phyloP scores from a whole-genome alignment of 2,888 invertebrate species.

The Cetonia aurata region DNA sequence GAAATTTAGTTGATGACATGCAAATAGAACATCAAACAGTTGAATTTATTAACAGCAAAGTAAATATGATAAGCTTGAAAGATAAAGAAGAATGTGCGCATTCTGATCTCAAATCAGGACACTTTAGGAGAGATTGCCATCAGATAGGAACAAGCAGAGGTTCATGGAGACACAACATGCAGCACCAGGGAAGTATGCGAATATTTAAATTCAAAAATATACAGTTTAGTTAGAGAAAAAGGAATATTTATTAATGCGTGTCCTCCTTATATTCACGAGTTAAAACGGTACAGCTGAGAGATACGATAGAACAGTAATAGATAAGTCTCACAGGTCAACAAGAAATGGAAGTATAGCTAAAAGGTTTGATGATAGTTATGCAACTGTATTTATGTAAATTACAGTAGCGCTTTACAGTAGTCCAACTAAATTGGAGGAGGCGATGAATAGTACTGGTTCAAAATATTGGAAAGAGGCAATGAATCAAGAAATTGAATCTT shows the following conservation, averaged over 20 bases:
- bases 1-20: constrained; percentile 52
- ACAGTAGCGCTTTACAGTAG: constrained; percentile 38
- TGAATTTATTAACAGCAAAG: constrained; percentile 54
- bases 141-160: too few species aligned
- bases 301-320: too few species aligned
- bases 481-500: constrained; percentile 34
- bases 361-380: constrained; percentile 11
- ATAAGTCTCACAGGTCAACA: constrained; percentile 4
- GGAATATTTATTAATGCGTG: constrained; percentile 50
- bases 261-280: constrained; percentile 53
- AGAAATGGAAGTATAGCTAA: constrained; percentile 33
- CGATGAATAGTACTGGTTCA: constrained; percentile 41
- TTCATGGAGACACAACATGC: constrained; percentile 27
- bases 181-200: constrained; percentile 13
- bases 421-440: constrained; percentile 45
- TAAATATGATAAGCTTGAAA: constrained; percentile 35
- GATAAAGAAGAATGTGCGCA: constrained; percentile 32
- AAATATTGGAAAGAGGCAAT: constrained; percentile 47
- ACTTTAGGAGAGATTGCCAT: neutral
- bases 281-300: constrained; percentile 51
- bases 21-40: constrained; percentile 51
- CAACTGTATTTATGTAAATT: constrained; percentile 41
- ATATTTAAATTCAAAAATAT: constrained; percentile 49
- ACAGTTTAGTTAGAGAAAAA: constrained; percentile 49
- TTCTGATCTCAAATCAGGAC: constrained; percentile 19